Percentiles rank a stretch among this genome's conserved stretches.
phyloP scores from a whole-genome alignment of 2,888 invertebrate species.

The Hemicrepidius hirtus region DNA sequence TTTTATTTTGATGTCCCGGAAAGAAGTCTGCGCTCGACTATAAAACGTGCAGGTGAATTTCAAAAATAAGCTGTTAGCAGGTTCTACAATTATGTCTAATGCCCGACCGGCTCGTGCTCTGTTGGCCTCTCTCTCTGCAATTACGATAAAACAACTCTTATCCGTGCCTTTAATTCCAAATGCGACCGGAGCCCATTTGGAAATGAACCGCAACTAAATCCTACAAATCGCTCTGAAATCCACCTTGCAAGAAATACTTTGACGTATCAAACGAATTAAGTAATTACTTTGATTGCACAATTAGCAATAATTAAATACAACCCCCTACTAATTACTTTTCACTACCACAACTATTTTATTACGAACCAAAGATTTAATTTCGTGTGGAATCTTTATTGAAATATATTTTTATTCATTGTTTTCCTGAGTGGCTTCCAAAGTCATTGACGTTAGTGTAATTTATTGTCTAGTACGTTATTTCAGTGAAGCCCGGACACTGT shows the following conservation, averaged over 20 bases:
- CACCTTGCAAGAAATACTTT: conserved; percentile 48
- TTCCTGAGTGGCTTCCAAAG: too few relatives aligned
- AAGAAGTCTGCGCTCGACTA: conserved; percentile 6
- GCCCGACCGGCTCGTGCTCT: conserved; percentile 14
- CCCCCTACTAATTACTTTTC: too few relatives aligned
- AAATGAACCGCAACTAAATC: conserved; percentile 57
- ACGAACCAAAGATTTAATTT: too few relatives aligned
- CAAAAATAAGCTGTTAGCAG: conserved; percentile 47
- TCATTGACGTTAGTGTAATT: too few relatives aligned
- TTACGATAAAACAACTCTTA: conserved; percentile 58
- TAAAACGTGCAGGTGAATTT: conserved; percentile 22
- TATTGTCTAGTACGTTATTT: too few relatives aligned
- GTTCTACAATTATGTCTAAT: conserved; percentile 48
- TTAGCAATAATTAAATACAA: conserved; percentile 36
- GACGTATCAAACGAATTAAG: conserved; percentile 52
- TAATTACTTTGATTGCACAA: conserved; percentile 52
- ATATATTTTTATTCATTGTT: too few relatives aligned
- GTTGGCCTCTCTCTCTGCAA: conserved; percentile 42
- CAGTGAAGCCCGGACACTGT: too few relatives aligned
- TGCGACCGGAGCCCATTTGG: conserved; percentile 54
- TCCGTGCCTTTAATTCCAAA: conserved; percentile 54
- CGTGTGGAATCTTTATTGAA: too few relatives aligned
- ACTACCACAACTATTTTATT: too few relatives aligned
- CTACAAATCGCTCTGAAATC: conserved; percentile 41
- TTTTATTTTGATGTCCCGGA: conserved; percentile 11